These are phyloP conservation scores for Myopa testacea DNA, from an alignment of 2,888 invertebrate species.

Conservation along the genomic window DNA sequence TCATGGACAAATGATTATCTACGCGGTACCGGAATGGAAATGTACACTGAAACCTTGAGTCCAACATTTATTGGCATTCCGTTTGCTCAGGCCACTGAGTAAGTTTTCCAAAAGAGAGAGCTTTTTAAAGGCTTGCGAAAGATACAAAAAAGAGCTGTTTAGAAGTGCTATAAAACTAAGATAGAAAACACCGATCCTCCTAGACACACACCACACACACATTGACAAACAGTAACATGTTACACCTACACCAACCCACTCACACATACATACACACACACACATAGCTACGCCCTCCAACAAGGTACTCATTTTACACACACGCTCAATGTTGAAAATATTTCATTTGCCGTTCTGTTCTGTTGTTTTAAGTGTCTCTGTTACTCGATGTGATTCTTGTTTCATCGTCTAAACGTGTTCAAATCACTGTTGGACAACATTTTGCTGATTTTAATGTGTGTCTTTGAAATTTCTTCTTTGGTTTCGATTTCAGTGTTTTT, in stretches of 20 bases:
- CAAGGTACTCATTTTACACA: background rate
- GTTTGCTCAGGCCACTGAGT: slow-evolving; percentile 98
- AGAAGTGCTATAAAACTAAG: slow-evolving; percentile 29
- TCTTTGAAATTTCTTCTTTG: slow-evolving; percentile 33
- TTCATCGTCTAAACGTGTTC: slow-evolving; percentile 29
- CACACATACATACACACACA: slow-evolving; percentile 30
- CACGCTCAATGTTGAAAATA: slow-evolving; percentile 36
- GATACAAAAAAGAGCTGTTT: slow-evolving; percentile 20
- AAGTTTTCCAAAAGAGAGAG: slow-evolving; percentile 72
- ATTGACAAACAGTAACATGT: slow-evolving; percentile 9
- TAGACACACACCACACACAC: background rate
- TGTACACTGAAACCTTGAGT: slow-evolving; percentile 99
- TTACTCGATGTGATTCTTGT: slow-evolving; percentile 30
- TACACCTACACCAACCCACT: slow-evolving; percentile 2
- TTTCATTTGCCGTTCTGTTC: slow-evolving; percentile 34
- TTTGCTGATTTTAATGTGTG: slow-evolving; percentile 14
- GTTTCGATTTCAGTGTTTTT: slow-evolving; percentile 25
- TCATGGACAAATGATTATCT: slow-evolving; percentile 99
- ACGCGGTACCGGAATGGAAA: slow-evolving; percentile 99
- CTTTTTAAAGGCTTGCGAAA: slow-evolving; percentile 29
- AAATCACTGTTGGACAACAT: slow-evolving; percentile 30
- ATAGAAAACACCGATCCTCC: background rate
- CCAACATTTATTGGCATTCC: slow-evolving; percentile 98
- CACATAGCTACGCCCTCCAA: slow-evolving; percentile 15
- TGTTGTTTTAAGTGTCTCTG: slow-evolving; percentile 36